These are phyloP conservation scores for Drosophila conformis DNA, from an alignment of 2,888 invertebrate species.

Conservation along the genomic window DNA sequence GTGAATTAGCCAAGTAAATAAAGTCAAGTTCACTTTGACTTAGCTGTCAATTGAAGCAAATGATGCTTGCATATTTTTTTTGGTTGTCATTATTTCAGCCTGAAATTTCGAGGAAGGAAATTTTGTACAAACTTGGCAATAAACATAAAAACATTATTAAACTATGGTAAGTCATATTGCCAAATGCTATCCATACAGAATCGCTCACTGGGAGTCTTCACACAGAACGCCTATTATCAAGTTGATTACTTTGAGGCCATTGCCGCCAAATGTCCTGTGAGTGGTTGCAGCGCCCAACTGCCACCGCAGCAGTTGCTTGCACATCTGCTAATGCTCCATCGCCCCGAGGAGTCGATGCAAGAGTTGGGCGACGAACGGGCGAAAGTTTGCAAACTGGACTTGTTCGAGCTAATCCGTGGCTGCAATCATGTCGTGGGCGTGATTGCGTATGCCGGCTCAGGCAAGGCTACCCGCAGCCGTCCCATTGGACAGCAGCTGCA, in stretches of 20 bases:
- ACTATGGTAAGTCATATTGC: conserved; percentile 36
- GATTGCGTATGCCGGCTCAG: conserved; percentile 52
- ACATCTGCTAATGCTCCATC: conserved; percentile 56
- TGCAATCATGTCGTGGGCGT: conserved; percentile 54
- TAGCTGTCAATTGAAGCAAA: background rate
- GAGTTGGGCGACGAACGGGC: conserved; percentile 50
- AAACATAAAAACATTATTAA: conserved; percentile 1
- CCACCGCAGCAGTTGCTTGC: conserved; percentile 53
- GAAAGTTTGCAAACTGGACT: conserved; percentile 37
- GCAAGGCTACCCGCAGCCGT: conserved; percentile 27
- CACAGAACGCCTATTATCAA: conserved; percentile 25
- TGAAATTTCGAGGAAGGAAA: background rate
- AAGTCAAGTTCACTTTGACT: background rate
- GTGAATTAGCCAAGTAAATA: fast-evolving
- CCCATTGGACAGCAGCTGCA: conserved; percentile 56
- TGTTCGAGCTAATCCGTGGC: conserved; percentile 46
- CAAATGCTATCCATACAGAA: background rate
- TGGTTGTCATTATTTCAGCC: background rate
- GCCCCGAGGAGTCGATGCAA: conserved; percentile 54
- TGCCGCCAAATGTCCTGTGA: conserved; percentile 51
- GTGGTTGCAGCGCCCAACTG: conserved; percentile 29
- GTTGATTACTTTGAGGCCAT: conserved; percentile 40
- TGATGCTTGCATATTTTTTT: background rate
- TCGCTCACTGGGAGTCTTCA: background rate
- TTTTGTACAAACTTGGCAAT: background rate